These are phyloP conservation scores for Triplophysa siluroides DNA, from an alignment of 2,113 vertebrate genomes.

Conservation along the genomic window DNA sequence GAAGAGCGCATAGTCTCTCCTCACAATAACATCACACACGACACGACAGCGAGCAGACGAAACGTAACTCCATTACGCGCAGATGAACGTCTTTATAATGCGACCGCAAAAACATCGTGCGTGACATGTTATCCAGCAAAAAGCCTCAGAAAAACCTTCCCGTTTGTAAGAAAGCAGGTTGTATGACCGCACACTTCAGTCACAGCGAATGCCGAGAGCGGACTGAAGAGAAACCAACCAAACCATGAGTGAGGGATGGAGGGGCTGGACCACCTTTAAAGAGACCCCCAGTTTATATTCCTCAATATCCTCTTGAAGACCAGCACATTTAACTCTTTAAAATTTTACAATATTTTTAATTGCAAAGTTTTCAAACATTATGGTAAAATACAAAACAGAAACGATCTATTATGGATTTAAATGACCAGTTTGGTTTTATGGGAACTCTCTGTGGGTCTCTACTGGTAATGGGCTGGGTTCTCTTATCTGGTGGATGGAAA, in stretches of 20 bases:
- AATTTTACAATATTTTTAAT: too few relatives aligned
- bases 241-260: slow-evolving; percentile 50
- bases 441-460: too few relatives aligned
- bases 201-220: not conserved
- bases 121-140: not conserved
- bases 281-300: slow-evolving; percentile 60
- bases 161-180: not conserved
- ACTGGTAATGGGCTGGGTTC: too few relatives aligned
- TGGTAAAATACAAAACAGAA: not conserved
- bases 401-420: too few relatives aligned
- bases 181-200: too few relatives aligned
- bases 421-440: too few relatives aligned
- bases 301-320: not conserved
- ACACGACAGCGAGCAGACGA: not conserved
- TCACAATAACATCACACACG: slow-evolving; percentile 51
- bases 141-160: not conserved
- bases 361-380: not conserved
- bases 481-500: too few relatives aligned
- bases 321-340: not conserved
- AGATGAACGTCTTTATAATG: too few relatives aligned
- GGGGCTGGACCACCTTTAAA: slow-evolving; percentile 69
- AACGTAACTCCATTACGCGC: not conserved
- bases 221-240: slow-evolving; percentile 3
- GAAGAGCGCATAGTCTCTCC: slow-evolving; percentile 85
- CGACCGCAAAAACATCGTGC: not conserved